Evolutionary conservation across 1,140 invertebrate genomes (phyloP).

Genomic region (Heliconius himera): DNA sequence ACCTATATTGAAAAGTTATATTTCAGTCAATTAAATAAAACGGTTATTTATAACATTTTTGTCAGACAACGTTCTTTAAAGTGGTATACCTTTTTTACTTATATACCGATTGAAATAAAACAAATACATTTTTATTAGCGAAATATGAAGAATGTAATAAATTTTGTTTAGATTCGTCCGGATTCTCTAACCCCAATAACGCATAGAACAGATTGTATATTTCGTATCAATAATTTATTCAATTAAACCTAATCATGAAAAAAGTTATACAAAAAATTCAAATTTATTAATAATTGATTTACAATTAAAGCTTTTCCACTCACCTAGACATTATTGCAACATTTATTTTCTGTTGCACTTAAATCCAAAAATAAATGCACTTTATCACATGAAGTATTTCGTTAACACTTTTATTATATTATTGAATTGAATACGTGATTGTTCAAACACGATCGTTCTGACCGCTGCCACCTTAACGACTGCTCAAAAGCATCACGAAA

Average conservation of each 20-base stretch:
- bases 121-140: no score
- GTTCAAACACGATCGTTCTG: neutral
- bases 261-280: neutral
- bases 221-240: no score
- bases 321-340: neutral
- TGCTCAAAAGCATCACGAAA: neutral
- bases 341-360: conserved; percentile 1
- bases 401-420: neutral
- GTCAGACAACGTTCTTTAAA: no score
- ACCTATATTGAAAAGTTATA: no score
- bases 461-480: conserved; percentile 5
- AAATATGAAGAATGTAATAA: no score
- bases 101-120: no score
- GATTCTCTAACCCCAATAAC: no score
- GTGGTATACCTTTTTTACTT: no score
- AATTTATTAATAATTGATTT: neutral
- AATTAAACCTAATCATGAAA: neutral
- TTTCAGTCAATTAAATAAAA: no score
- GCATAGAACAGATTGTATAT: no score
- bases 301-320: neutral
- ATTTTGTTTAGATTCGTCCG: no score
- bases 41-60: no score
- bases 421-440: neutral
- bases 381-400: neutral
- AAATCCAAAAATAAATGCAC: neutral